Conservation (phyloP, 2,113 vertebrate species). For the Paraplagusia blochii region DNA sequence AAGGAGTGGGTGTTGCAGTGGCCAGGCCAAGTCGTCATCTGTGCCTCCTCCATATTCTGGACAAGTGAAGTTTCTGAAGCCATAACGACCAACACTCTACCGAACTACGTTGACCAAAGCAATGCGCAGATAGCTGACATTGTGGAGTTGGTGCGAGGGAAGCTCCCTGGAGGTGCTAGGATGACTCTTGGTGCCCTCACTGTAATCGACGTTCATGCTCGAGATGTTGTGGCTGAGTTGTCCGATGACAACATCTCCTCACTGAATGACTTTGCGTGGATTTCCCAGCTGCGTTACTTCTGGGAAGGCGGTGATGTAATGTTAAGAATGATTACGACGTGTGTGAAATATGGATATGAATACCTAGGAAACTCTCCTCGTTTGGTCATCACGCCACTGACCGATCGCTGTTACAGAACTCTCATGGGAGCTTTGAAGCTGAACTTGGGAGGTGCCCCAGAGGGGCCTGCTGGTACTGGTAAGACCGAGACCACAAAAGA, state of each 20-base stretch:
- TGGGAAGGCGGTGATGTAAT: conserved; percentile 81
- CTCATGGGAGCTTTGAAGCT: conserved; percentile 93
- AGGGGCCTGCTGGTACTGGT: conserved; percentile 94
- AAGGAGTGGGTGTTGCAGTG: conserved; percentile 90
- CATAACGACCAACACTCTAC: conserved; percentile 76
- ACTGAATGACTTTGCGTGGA: conserved; percentile 90
- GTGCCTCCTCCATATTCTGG: conserved; percentile 91
- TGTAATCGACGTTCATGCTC: conserved; percentile 90
- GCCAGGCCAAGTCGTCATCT: conserved; percentile 93
- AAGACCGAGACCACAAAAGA: conserved; percentile 98
- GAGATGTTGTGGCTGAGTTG: conserved; percentile 87
- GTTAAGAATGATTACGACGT: conserved; percentile 90
- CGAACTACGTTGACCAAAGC: conserved; percentile 85
- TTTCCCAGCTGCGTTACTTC: conserved; percentile 91
- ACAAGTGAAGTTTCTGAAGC: conserved; percentile 87
- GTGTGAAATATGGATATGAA: conserved; percentile 87
- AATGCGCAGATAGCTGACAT: conserved; percentile 86
- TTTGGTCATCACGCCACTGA: conserved; percentile 92
- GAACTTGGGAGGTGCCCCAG: conserved; percentile 90
- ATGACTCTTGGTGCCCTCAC: conserved; percentile 88
- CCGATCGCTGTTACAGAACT: conserved; percentile 93
- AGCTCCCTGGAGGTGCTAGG: conserved; percentile 83
- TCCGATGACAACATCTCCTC: conserved; percentile 75
- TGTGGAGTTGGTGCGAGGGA: conserved; percentile 88
- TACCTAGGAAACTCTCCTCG: conserved; percentile 89